Percentiles rank a stretch among this genome's conserved stretches.
phyloP scores from a whole-genome alignment of 2,113 vertebrate genomes.

The Actenoides hombroni region DNA sequence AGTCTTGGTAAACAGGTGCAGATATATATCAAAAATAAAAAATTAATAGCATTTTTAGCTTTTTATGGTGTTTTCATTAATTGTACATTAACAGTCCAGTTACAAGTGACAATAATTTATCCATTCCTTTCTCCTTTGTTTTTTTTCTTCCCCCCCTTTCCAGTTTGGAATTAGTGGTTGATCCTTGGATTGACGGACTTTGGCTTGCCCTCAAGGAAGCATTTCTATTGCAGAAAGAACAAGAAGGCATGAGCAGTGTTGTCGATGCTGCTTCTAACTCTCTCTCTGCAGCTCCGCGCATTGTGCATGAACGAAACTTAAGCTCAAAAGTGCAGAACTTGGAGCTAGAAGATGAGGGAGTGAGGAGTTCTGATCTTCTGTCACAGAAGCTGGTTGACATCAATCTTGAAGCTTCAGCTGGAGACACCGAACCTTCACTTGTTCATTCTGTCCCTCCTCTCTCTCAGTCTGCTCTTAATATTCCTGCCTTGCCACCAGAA shows the following conservation, averaged over 20 bases:
- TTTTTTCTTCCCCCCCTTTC: background rate
- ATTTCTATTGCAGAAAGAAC: slow-evolving; percentile 63
- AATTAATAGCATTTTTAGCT: background rate
- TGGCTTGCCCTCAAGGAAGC: slow-evolving; percentile 84
- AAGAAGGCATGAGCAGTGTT: background rate
- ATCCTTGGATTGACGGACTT: slow-evolving; percentile 93
- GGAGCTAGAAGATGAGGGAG: slow-evolving; percentile 65
- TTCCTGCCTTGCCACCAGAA: slow-evolving; percentile 81
- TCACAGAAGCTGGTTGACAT: background rate
- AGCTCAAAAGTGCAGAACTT: slow-evolving; percentile 74
- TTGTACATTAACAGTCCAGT: background rate
- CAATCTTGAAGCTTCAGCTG: background rate
- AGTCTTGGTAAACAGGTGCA: background rate
- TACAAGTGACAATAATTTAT: background rate
- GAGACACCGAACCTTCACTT: slow-evolving; percentile 73
- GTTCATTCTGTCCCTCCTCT: slow-evolving; percentile 78
- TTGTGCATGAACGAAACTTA: background rate
- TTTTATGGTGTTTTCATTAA: background rate
- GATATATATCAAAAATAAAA: background rate
- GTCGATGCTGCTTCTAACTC: background rate
- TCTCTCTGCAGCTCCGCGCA: background rate
- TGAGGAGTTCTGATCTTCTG: background rate
- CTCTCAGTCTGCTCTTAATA: slow-evolving; percentile 81
- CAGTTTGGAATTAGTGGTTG: slow-evolving; percentile 92
- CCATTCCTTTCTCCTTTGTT: background rate